phyloP scores from a whole-genome alignment of 2,888 invertebrate genomes.

The Leucophora obtusa region DNA sequence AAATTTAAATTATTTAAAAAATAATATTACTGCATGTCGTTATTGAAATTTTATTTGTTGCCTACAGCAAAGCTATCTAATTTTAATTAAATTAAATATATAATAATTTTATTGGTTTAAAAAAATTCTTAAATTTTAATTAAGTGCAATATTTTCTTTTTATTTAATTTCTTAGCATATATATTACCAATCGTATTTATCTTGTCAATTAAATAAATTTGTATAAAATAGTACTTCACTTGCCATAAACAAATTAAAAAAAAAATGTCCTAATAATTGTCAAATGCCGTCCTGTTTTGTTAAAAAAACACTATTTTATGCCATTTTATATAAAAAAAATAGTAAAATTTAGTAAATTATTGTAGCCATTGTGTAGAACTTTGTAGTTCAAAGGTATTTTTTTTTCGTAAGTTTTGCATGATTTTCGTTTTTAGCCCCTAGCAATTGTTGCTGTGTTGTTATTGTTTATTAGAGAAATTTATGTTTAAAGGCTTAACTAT shows the following conservation, averaged over 20 bases:
- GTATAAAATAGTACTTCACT: slow-evolving; percentile 41
- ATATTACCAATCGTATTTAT: background rate
- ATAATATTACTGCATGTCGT: background rate
- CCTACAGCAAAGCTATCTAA: slow-evolving; percentile 46
- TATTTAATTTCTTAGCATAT: slow-evolving; percentile 2
- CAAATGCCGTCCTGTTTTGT: slow-evolving; percentile 45
- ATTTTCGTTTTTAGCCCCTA: slow-evolving; percentile 51
- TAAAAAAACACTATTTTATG: slow-evolving; percentile 22
- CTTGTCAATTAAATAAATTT: slow-evolving; percentile 39
- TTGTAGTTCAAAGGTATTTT: slow-evolving; percentile 33
- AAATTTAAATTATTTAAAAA: slow-evolving; percentile 6
- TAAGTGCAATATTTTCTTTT: slow-evolving; percentile 23
- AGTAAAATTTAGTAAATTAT: slow-evolving; percentile 43
- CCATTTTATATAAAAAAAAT: slow-evolving; percentile 42
- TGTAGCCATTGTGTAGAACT: slow-evolving; percentile 47
- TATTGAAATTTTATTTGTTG: slow-evolving; percentile 9
- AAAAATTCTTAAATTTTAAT: slow-evolving; percentile 45
- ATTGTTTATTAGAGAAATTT: background rate
- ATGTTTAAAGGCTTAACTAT: background rate
- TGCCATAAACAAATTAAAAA: slow-evolving; percentile 51
- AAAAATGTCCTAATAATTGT: slow-evolving; percentile 10
- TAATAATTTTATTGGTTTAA: slow-evolving; percentile 63
- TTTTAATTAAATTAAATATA: slow-evolving; percentile 8
- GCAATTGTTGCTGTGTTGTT: slow-evolving; percentile 3
- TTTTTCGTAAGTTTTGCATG: slow-evolving; percentile 72